A percentile compares a stretch with the other conserved stretches of the same genome.
Conservation (phyloP, 2,113 vertebrate species). For the Vanacampus margaritifer region DNA sequence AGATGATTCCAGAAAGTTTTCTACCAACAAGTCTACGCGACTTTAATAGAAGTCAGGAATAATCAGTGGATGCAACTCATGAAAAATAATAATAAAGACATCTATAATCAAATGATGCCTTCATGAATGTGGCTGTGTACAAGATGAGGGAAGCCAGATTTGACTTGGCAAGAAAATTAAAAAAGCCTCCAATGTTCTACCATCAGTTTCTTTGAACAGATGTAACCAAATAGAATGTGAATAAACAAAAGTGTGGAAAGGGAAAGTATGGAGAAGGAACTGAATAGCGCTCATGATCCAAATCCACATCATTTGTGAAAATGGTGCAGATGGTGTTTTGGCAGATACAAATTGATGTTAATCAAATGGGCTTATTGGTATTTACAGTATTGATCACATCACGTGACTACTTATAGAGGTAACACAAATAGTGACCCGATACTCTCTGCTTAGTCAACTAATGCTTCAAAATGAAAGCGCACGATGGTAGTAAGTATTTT, state of each 20-base stretch:
- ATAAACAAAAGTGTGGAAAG: background rate
- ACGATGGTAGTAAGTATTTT: background rate
- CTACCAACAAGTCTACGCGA: background rate
- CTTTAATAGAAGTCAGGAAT: background rate
- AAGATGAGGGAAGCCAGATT: background rate
- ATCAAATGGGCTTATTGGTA: background rate
- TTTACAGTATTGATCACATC: too few relatives aligned
- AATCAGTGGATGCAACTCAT: background rate
- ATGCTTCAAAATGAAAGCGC: background rate
- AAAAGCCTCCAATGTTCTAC: background rate
- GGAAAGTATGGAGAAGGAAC: background rate
- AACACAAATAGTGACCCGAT: background rate
- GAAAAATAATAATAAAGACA: background rate
- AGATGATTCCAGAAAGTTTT: background rate
- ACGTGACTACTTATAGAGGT: background rate
- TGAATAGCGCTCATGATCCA: background rate
- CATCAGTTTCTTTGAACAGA: background rate
- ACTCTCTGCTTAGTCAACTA: background rate
- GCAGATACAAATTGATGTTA: background rate
- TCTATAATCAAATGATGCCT: background rate
- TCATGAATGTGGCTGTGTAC: background rate
- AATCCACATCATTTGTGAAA: background rate
- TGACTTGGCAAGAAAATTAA: background rate
- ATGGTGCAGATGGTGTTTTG: background rate
- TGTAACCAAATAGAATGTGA: background rate